These are phyloP conservation scores for Clunio marinus DNA, from an alignment of 2,888 invertebrate genomes.

Conservation along the genomic window DNA sequence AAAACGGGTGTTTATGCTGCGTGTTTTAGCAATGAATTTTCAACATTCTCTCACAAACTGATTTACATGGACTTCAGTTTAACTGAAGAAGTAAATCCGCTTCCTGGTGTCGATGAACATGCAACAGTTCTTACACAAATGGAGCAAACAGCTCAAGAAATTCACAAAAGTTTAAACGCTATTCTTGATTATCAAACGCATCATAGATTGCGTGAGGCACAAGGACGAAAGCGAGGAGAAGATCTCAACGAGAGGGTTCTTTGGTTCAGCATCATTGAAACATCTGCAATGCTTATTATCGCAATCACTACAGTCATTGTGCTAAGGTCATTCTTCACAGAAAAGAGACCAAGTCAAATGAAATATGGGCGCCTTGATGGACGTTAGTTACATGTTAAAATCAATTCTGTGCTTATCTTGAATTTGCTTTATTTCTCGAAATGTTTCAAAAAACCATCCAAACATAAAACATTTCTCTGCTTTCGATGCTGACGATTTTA, in stretches of 20 bases:
- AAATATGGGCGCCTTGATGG: constrained; percentile 47
- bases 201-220: constrained; percentile 89
- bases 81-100: constrained; percentile 83
- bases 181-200: constrained; percentile 96
- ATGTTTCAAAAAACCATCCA: no score
- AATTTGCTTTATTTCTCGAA: no score
- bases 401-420: no score
- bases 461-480: no score
- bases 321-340: constrained; percentile 85
- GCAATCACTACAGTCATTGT: constrained; percentile 89
- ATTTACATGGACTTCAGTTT: constrained; percentile 94
- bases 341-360: constrained; percentile 57
- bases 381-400: no score
- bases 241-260: constrained; percentile 92
- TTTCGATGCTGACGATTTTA: no score
- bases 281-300: constrained; percentile 75
- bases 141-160: constrained; percentile 85
- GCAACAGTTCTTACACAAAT: constrained; percentile 92
- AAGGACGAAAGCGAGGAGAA: constrained; percentile 92
- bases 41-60: constrained; percentile 96
- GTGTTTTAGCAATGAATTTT: constrained; percentile 99
- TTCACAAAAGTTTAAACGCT: constrained; percentile 82
- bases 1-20: constrained; percentile 72
- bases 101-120: constrained; percentile 82
- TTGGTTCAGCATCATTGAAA: constrained; percentile 88